These are phyloP conservation scores for Hylyphantes graminicola DNA, from an alignment of 1,140 invertebrate species.

Conservation along the genomic window DNA sequence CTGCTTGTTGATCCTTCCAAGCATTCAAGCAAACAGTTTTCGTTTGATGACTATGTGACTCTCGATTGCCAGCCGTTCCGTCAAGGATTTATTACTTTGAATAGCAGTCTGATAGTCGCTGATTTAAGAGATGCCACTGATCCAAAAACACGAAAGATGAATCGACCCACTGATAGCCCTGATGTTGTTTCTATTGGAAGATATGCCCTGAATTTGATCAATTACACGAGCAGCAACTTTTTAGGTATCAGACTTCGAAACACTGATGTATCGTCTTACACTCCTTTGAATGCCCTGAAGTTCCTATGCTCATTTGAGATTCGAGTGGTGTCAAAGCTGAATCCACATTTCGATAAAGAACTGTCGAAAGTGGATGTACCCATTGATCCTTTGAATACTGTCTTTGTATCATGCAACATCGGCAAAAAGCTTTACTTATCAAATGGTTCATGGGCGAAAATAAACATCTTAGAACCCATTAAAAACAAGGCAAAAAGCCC, in stretches of 20 bases:
- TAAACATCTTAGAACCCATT: constrained; percentile 16
- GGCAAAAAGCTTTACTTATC: constrained; percentile 15
- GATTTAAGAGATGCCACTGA: constrained; percentile 13
- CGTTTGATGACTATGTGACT: constrained; percentile 8
- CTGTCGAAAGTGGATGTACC: background rate
- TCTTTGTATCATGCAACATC: constrained; percentile 20
- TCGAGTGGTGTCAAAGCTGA: constrained; percentile 23
- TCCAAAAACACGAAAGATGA: background rate
- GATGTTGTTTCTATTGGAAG: background rate
- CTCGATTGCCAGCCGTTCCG: constrained; percentile 42
- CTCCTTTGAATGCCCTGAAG: constrained; percentile 13
- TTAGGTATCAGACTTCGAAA: constrained; percentile 1
- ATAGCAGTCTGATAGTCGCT: constrained; percentile 29
- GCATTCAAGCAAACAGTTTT: background rate
- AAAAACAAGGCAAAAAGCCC: constrained; percentile 28
- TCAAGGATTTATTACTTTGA: constrained; percentile 32
- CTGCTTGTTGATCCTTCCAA: constrained; percentile 10
- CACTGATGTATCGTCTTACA: constrained; percentile 6
- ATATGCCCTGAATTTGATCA: constrained; percentile 36
- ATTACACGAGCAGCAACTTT: constrained; percentile 44
- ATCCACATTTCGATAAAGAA: constrained; percentile 24
- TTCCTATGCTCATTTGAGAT: constrained; percentile 33
- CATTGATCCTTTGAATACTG: constrained; percentile 44
- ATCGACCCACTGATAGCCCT: background rate
- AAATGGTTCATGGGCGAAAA: constrained; percentile 45